Evolutionary conservation across 2,113 vertebrate genomes (phyloP).

Genomic region (Oxygymnocypris stewartii): DNA sequence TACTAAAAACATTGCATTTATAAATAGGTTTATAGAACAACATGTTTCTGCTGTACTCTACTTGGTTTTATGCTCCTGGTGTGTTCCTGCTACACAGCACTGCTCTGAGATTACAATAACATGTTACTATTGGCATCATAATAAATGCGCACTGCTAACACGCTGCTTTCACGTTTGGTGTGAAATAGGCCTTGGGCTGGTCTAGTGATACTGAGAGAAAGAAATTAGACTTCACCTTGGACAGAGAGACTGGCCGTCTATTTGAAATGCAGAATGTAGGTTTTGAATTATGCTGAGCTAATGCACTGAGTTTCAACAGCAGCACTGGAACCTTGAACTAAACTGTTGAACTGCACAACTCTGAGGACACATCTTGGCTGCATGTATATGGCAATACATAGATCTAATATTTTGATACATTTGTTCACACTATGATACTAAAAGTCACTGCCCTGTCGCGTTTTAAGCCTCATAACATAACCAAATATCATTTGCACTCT

Average conservation of each 20-base stretch:
- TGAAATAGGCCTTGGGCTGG: neutral
- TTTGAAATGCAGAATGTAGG: slow-evolving; percentile 35
- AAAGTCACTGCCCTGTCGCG: neutral
- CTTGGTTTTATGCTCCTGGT: neutral
- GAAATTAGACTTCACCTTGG: slow-evolving; percentile 11
- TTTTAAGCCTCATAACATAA: neutral
- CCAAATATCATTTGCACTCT: neutral
- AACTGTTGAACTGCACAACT: neutral
- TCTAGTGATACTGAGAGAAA: neutral
- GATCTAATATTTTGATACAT: neutral
- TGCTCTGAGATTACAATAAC: neutral
- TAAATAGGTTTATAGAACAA: neutral
- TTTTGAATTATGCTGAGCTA: slow-evolving; percentile 20
- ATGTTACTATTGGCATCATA: neutral
- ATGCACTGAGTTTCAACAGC: slow-evolving; percentile 14
- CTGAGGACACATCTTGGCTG: neutral
- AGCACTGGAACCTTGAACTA: slow-evolving; percentile 7
- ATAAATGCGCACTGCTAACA: neutral
- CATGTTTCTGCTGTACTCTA: neutral
- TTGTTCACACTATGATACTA: neutral
- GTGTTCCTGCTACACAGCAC: neutral
- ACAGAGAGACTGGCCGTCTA: neutral
- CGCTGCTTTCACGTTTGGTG: neutral
- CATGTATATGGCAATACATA: neutral
- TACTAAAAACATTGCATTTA: neutral